Evolutionary conservation across 2,888 invertebrate genomes (phyloP).

Genomic region (Malthinus seriepunctatus): DNA sequence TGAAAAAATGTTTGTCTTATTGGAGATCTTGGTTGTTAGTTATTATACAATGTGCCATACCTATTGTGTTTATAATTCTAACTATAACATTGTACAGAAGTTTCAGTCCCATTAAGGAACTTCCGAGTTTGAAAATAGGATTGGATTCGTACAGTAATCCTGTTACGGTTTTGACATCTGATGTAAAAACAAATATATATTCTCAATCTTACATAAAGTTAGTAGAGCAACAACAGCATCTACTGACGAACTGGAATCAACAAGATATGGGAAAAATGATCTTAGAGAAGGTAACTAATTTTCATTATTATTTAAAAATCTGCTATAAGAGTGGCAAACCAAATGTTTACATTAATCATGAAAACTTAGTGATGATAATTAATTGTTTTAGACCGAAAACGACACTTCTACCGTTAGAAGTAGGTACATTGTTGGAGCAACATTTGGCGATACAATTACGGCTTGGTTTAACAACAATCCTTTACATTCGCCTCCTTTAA

Average conservation of each 20-base stretch:
- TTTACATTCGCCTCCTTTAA: constrained; percentile 69
- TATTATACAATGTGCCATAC: constrained; percentile 61
- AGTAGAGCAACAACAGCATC: background rate
- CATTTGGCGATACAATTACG: constrained; percentile 56
- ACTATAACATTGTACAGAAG: constrained; percentile 60
- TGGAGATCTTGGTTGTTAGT: constrained; percentile 65
- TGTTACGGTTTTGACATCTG: constrained; percentile 32
- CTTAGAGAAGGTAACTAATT: constrained; percentile 50
- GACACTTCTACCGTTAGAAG: constrained; percentile 36
- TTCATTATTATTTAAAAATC: background rate
- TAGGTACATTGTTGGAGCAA: constrained; percentile 60
- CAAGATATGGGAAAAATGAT: constrained; percentile 52
- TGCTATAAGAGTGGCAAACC: too few relatives aligned
- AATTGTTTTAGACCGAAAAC: constrained; percentile 28
- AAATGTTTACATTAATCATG: too few relatives aligned
- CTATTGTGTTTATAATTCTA: constrained; percentile 61
- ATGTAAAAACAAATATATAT: background rate
- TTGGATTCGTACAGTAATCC: constrained; percentile 51
- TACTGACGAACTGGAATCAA: constrained; percentile 30
- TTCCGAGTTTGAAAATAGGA: constrained; percentile 58
- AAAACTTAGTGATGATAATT: background rate
- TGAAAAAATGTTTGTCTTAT: constrained; percentile 39
- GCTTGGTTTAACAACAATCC: constrained; percentile 79
- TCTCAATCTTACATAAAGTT: background rate
- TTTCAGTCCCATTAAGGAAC: constrained; percentile 49